A percentile compares a stretch with the other conserved stretches of the same genome.
These are phyloP conservation scores for Cotesia typhae DNA, from an alignment of 1,140 invertebrate genomes.

Conservation along the genomic window DNA sequence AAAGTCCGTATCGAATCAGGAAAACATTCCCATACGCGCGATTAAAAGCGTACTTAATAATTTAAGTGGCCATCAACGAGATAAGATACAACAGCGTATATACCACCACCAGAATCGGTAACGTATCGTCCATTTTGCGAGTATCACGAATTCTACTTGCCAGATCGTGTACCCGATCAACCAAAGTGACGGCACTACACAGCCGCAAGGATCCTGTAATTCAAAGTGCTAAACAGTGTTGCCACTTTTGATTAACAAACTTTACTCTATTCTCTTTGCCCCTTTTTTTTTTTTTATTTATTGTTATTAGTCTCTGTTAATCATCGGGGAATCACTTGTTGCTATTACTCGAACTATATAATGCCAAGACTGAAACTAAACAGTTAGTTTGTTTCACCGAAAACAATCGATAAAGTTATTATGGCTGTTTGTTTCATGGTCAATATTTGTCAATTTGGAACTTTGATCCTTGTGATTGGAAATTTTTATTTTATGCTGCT, in stretches of 20 bases:
- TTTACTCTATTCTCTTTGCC: too few relatives aligned
- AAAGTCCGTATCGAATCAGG: conserved; percentile 27
- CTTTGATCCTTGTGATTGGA: too few relatives aligned
- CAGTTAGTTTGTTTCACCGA: too few relatives aligned
- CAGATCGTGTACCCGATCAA: conserved; percentile 37
- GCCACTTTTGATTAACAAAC: conserved; percentile 5
- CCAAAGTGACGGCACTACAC: conserved; percentile 33
- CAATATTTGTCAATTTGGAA: too few relatives aligned
- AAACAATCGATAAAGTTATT: too few relatives aligned
- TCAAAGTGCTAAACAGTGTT: conserved; percentile 29
- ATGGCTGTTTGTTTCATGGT: too few relatives aligned
- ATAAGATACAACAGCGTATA: conserved; percentile 28
- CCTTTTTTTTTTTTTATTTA: too few relatives aligned
- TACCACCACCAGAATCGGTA: conserved; percentile 33
- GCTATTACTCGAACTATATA: too few relatives aligned
- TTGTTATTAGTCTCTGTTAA: too few relatives aligned
- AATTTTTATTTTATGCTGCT: too few relatives aligned
- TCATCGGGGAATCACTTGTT: too few relatives aligned
- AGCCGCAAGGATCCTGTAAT: conserved; percentile 23
- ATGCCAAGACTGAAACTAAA: too few relatives aligned
- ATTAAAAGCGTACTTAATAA: conserved; percentile 37
- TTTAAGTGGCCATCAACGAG: conserved; percentile 36
- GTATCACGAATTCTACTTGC: conserved; percentile 37
- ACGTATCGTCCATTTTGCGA: conserved; percentile 35
- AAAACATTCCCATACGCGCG: conserved; percentile 34